A percentile compares a stretch with the other conserved stretches of the same genome.
Evolutionary conservation across 2,797 vertebrate species (phyloP).

Genomic region (Siniperca scherzeri): DNA sequence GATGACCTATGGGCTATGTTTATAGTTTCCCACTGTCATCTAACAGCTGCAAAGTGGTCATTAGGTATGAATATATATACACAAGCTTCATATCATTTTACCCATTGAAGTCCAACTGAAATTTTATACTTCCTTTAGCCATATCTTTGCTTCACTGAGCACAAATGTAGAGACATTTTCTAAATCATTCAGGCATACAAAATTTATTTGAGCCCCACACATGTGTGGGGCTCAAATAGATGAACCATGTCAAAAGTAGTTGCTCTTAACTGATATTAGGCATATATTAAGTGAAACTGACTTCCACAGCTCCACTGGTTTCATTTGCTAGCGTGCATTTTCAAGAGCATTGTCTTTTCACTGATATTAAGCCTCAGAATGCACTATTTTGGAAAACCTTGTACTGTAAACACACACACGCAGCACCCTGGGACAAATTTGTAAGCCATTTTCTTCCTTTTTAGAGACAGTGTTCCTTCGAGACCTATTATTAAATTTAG

Average conservation of each 20-base stretch:
- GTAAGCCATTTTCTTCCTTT: background rate
- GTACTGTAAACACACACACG: background rate
- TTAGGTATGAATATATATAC: constrained; percentile 31
- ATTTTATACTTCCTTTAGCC: background rate
- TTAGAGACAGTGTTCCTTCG: background rate
- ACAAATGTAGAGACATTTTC: background rate
- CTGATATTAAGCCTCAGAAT: constrained; percentile 16
- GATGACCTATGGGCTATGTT: constrained; percentile 44
- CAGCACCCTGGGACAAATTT: background rate
- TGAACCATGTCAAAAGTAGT: background rate
- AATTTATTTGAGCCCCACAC: no score
- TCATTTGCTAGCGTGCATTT: constrained; percentile 4
- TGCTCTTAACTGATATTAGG: background rate
- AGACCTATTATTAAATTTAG: constrained; percentile 7
- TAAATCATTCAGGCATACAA: background rate
- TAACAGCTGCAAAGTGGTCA: constrained; percentile 41
- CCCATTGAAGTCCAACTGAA: background rate
- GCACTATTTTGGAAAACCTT: background rate
- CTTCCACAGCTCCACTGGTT: background rate
- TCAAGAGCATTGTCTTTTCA: constrained; percentile 5
- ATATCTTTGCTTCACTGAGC: background rate
- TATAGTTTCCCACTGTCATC: constrained; percentile 42
- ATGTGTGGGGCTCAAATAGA: background rate
- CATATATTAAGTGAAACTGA: constrained; percentile 4
- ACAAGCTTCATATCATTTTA: constrained; percentile 27